Percentiles rank a stretch among this genome's conserved stretches.
These are phyloP conservation scores for Microcebus tavaratra DNA, from an alignment of 2,113 vertebrate genomes.

Conservation along the genomic window DNA sequence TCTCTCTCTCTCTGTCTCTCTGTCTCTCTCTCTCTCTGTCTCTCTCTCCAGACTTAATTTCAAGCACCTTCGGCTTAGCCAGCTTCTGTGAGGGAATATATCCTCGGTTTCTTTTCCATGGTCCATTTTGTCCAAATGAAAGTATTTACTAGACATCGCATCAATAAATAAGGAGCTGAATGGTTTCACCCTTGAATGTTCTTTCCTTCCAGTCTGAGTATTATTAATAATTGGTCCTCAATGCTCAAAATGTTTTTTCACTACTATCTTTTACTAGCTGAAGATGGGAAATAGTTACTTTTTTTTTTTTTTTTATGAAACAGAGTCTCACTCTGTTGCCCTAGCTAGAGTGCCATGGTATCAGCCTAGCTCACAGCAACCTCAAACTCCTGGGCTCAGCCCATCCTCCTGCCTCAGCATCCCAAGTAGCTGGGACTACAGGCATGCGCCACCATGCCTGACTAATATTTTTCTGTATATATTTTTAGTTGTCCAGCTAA, in stretches of 20 bases:
- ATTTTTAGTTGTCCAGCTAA: no score
- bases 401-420: no score
- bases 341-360: no score
- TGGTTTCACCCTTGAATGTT: not conserved
- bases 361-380: no score
- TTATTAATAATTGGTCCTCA: not conserved
- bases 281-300: not conserved
- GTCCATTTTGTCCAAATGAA: not conserved
- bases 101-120: not conserved
- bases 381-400: no score
- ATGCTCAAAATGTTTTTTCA: not conserved
- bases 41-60: no score
- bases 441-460: no score
- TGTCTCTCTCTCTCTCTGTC: not conserved
- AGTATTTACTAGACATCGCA: not conserved
- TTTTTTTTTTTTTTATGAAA: not conserved
- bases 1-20: not conserved
- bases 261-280: not conserved
- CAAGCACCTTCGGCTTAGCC: no score
- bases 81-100: not conserved
- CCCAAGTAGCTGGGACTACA: no score
- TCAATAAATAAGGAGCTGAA: not conserved
- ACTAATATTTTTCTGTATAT: no score
- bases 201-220: not conserved
- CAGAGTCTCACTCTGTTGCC: no score